Evolutionary conservation across 2,113 vertebrate genomes (phyloP), one percentile per base, ranked within the genome.

Genomic region (Falco punctatus): DNA sequence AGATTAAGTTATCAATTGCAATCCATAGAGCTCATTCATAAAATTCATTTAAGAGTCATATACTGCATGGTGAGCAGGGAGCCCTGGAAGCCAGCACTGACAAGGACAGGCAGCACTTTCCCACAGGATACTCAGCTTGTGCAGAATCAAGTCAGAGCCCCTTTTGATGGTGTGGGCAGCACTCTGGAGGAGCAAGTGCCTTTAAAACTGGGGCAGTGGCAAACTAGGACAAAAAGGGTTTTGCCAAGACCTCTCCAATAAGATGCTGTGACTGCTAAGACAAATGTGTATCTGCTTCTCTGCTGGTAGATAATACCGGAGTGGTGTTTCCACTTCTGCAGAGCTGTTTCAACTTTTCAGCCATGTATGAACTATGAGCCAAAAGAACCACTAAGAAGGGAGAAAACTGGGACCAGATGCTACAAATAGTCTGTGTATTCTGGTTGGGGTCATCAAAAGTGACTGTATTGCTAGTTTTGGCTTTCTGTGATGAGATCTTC

Each of bases 11-110:
- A 73, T 94, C 92, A 96, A 94, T 96, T 95, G 90, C 64, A 86
- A 96, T 77, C 74, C 73, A 92, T 92, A 95, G 80, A 91, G 87
- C 71, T 95, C 94, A 95, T 97, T 97, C 95, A 97, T 77, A 86
- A 86, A 95, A 97, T 70, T 94, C 26, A 83, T 79, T 88, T 90
- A 62, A 91, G 87, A 91, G 67, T 83, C 87, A 86, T 57, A 91
- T 92, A 57, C 78, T 83, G 87, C 44, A 33, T 0, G 0, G 57
- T 23, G 58, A 94, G 62, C 54, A 51, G 77, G 6, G 1, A 82
- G 75, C 67, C 40, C 75, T 66, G 58, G 67, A 92, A 94, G 82
- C 22, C 84, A 58, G 73, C 5, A 2, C 30, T 61, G 81, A 71
- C 62, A 77, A 88, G 67, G 62, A 70, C 51, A 67, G 73, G 67